Evolutionary conservation across 1,140 invertebrate species (phyloP), one percentile per base, ranked within the genome.

Genomic region (Trichomalopsis sarcophagae): DNA sequence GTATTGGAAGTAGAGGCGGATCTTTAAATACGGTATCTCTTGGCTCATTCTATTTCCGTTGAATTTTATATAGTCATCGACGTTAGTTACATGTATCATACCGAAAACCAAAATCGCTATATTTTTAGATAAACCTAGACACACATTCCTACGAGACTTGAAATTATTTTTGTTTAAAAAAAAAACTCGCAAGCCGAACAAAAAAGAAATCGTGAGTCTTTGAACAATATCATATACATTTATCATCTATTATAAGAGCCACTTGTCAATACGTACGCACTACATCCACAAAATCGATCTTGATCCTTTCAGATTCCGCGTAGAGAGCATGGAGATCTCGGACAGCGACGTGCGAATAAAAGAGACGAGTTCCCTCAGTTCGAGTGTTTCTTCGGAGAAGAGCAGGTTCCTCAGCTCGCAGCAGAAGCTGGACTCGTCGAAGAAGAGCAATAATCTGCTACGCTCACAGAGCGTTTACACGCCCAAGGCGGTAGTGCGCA

Each of bases 341-440:
- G 91, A 92, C 1, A 89, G 90, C 2, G 93, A 93, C n/a, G 92
- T 92, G 0, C 89, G 93, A 62, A 93, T 93, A 66, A 93, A 92
- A 66, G 90, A 93, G 40, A 80, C 80, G 0, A 88, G 86, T 66
- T 86, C 81, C 1, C 77, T 89, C 7, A 87, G 86, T 68, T 86
- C 89, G 2, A 88, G 83, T 73, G 40, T 82, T 0, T 87, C 90
- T 1, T 88, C 87, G 2, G 90, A 92, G 66, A 90, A 47, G 82
- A 89, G 17, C 47, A 47, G 6, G 4, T 44, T 23, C 17, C 82
- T 83, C 21, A 85, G 85, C 13, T 75, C 44, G 2, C 73, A 75
- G 66, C 84, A 77, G 1, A 86, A 87, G 13, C 78, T 88, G 3
- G 87, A 85, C 50, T 82, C 87, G 0, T 76, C 71, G 13, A 88